phyloP scores from a whole-genome alignment of 2,797 vertebrate genomes.

The Tiaroga cobitis region DNA sequence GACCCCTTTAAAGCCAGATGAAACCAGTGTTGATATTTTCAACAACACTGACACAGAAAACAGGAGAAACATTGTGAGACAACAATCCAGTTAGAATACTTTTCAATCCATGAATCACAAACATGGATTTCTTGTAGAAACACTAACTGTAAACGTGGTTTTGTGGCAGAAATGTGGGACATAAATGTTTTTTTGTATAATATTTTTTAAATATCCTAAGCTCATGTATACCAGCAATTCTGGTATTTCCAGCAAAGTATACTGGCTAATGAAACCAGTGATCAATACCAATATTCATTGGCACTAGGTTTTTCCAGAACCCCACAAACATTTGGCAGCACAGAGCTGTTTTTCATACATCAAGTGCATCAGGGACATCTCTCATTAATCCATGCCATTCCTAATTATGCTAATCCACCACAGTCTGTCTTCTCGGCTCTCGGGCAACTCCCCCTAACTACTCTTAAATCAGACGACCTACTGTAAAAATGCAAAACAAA shows the following conservation, averaged over 20 bases:
- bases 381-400: constrained; percentile 70
- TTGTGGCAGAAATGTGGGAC: too few species aligned
- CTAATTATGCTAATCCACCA: constrained; percentile 71
- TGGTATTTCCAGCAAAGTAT: neutral
- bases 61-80: too few species aligned
- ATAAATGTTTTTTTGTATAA: too few species aligned
- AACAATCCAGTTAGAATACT: too few species aligned
- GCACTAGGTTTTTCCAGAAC: neutral
- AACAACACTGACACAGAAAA: too few species aligned
- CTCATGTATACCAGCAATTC: neutral
- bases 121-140: neutral
- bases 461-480: constrained; percentile 13
- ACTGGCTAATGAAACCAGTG: neutral
- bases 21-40: too few species aligned
- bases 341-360: constrained; percentile 35
- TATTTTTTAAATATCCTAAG: neutral
- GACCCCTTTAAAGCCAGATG: too few species aligned
- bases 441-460: constrained; percentile 26
- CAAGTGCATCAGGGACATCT: constrained; percentile 57
- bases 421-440: constrained; percentile 59
- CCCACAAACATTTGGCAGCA: constrained; percentile 8
- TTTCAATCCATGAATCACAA: neutral
- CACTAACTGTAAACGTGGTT: neutral
- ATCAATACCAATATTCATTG: constrained; percentile 11
- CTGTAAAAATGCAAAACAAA: neutral